Evolutionary conservation across 2,797 vertebrate genomes (phyloP).

Genomic region (Malacoctenus gilli): DNA sequence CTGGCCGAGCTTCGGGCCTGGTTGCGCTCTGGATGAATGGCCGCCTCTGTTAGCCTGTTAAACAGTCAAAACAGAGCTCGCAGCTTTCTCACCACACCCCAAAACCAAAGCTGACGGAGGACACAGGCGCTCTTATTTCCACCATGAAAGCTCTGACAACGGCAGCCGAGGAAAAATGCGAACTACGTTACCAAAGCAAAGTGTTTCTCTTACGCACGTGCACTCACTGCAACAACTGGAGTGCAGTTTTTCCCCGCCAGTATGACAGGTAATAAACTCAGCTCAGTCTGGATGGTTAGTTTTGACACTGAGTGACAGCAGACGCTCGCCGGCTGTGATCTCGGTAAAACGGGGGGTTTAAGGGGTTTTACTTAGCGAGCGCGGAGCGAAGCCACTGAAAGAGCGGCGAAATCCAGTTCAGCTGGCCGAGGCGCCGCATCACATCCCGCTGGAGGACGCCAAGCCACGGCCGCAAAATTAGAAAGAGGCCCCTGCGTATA

Average conservation of each 20-base stretch:
- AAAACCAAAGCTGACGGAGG: slow-evolving; percentile 59
- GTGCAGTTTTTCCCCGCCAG: background rate
- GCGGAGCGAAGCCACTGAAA: slow-evolving; percentile 39
- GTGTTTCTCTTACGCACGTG: background rate
- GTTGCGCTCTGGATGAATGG: slow-evolving; percentile 57
- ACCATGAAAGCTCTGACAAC: slow-evolving; percentile 6
- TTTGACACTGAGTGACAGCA: slow-evolving; percentile 27
- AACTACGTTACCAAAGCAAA: background rate
- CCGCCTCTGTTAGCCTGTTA: slow-evolving; percentile 67
- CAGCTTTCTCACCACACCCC: slow-evolving; percentile 54
- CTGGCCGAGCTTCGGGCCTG: slow-evolving; percentile 14
- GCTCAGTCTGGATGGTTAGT: slow-evolving; percentile 1
- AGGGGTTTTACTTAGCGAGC: slow-evolving; percentile 37
- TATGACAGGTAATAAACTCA: background rate
- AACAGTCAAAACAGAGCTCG: slow-evolving; percentile 61
- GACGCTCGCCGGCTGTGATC: slow-evolving; percentile 20
- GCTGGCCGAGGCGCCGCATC: slow-evolving; percentile 22
- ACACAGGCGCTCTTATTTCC: slow-evolving; percentile 54
- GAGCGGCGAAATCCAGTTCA: slow-evolving; percentile 34
- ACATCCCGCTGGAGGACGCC: slow-evolving; percentile 34
- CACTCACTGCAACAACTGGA: background rate
- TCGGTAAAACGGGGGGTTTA: slow-evolving; percentile 34
- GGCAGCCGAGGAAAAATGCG: slow-evolving; percentile 8
- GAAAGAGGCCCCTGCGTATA: slow-evolving; percentile 54
- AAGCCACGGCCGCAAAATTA: slow-evolving; percentile 62